Base-by-base conservation (phyloP, 2,888 invertebrate species). In the Rhingia rostrata region DNA sequence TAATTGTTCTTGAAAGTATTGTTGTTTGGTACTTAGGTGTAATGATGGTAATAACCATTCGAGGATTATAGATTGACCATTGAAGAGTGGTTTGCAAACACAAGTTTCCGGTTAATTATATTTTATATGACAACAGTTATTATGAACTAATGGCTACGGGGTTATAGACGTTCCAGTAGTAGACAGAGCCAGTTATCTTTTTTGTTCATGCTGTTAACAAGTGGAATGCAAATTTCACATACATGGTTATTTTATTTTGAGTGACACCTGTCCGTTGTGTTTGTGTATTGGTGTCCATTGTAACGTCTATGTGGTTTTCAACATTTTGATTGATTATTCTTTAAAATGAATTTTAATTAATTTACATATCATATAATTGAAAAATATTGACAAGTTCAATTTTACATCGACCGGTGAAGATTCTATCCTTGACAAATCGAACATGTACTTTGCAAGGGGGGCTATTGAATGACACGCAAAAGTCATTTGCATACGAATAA, bases 31-130 rank as follows among this genome's bases (percentile, higher is more conserved):
- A 47, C 39, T 53, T 32, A 10, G 30, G n/a, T 14, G 22, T 37
- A 39, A 70, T 41, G 51, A 37, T 43, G 53, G 61, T 72, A 56
- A 64, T 56, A 12, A 61, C 43, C 51, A 61, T 37, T 63, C 43
- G 45, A 54, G 61, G 72, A 37, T 54, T 61, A 72, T 61, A 53
- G 37, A 45, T 35, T 45, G 61, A 63, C 22, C 61, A 53, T 63
- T 45, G 51, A 6, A 12, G 22, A 22, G 22, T 22, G 2, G 39
- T 30, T 12, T 7, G 3, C 6, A 9, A 35, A 35, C 32, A 32
- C 14, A 4, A 39, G 41, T 30, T 37, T 1, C 6, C 22, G 41
- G 41, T 7, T 41, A 6, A 22, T 2, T 22, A 22, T 37, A 32
- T 4, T 22, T 58, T 3, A 22, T 41, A 9, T 6, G 58, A 6